Percentiles rank a stretch among this genome's conserved stretches.
phyloP scores from a whole-genome alignment of 2,797 vertebrate species.

The Peromyscus eremicus region DNA sequence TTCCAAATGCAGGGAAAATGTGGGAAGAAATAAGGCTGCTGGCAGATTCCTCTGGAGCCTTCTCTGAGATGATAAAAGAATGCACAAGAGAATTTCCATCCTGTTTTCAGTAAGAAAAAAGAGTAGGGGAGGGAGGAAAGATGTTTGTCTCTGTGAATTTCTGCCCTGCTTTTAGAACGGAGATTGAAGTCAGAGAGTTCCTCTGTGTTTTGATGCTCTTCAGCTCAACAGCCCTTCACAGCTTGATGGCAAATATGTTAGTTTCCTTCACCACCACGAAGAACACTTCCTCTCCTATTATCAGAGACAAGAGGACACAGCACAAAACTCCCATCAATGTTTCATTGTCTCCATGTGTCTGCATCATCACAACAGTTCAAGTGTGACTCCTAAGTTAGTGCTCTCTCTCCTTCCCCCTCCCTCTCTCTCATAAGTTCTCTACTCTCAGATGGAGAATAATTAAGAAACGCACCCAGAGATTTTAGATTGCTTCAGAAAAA shows the following conservation, averaged over 20 bases:
- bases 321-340: neutral
- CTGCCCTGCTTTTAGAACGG: neutral
- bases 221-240: neutral
- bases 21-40: neutral
- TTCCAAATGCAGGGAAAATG: neutral
- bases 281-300: neutral
- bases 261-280: neutral
- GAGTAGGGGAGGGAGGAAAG: neutral
- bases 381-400: neutral
- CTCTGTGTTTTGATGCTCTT: neutral
- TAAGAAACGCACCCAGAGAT: slow-evolving; percentile 33
- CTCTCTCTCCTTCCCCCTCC: no score
- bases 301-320: slow-evolving; percentile 1
- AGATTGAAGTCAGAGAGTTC: neutral
- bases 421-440: neutral
- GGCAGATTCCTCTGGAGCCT: neutral
- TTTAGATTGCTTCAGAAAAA: slow-evolving; percentile 64
- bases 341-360: neutral
- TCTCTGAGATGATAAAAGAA: neutral
- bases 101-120: neutral
- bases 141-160: neutral
- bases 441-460: slow-evolving; percentile 53
- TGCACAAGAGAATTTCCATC: neutral
- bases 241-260: neutral
- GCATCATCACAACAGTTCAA: neutral